Conservation (phyloP, 2,797 vertebrate species). For the Gadopsis bispinosus region DNA sequence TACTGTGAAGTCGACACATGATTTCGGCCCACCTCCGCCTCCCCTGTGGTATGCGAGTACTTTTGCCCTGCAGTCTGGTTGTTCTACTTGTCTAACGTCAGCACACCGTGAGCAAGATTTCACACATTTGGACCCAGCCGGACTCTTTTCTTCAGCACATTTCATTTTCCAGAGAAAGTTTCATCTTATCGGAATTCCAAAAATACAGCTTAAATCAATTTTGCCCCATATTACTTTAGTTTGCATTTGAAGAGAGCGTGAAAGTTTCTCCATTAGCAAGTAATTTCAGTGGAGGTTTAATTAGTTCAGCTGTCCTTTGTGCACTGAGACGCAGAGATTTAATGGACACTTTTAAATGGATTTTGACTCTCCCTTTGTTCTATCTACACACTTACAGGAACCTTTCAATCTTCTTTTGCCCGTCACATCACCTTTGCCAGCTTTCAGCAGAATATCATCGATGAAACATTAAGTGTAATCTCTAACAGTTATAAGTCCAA, state of each 20-base stretch:
- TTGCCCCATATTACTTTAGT: constrained; percentile 36
- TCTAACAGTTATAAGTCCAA: constrained; percentile 5
- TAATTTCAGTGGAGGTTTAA: constrained; percentile 43
- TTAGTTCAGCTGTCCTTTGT: constrained; percentile 50
- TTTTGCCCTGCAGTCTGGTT: constrained; percentile 18
- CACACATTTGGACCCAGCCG: constrained; percentile 32
- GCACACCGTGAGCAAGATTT: constrained; percentile 19
- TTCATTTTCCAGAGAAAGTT: constrained; percentile 44
- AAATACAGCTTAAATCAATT: constrained; percentile 57
- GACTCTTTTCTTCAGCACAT: constrained; percentile 32
- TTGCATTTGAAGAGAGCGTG: constrained; percentile 40
- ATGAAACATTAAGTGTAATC: constrained; percentile 11
- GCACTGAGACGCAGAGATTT: constrained; percentile 30
- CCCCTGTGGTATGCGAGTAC: not conserved
- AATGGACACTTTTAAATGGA: constrained; percentile 37
- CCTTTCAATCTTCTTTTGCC: constrained; percentile 19
- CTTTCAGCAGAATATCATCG: not conserved
- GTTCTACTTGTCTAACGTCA: constrained; percentile 49
- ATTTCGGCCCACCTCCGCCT: constrained; percentile 12
- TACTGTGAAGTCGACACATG: constrained; percentile 4
- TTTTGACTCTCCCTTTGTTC: constrained; percentile 26
- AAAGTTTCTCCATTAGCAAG: constrained; percentile 41
- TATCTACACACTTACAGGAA: constrained; percentile 7
- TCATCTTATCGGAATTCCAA: constrained; percentile 54
- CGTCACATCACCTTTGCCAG: not conserved